Evolutionary conservation across 53 echinoderm and acorn worm species (phyloP), one percentile per base, ranked within the genome.

Genomic region (Temnopleurus reevesii): DNA sequence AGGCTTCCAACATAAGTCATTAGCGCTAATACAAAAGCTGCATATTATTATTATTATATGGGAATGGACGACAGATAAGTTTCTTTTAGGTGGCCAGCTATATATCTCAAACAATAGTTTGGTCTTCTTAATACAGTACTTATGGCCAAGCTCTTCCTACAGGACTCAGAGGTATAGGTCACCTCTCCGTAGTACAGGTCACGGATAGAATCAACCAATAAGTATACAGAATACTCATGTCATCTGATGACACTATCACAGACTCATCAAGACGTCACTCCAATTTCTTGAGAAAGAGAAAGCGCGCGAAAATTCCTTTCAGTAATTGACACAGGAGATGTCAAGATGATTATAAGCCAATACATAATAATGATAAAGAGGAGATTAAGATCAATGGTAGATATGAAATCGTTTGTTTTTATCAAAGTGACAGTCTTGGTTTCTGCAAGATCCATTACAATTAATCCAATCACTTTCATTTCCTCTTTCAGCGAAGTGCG

Each of bases 401-500:
- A 83, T 85, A 59, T 60, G 24, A 45, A 61, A 85, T 85, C 25
- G 49, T 58, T 60, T 59, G 60, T 85, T 85, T 60, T 85, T 38
- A 85, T 85, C 44, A 13, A 85, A 85, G 59, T 85, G 85, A 85
- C 85, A 60, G 85, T 44, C 3, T 15, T 36, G 1, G n/a, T 12
- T 85, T 18, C 85, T 60, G 85, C 7, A 26, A 18, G 24, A 59
- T 1, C 85, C 34, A 85, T 85, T 85, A 60, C 21, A 53, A 59
- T 85, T 85, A 85, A 85, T 45, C 21, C 30, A 49, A 85, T 85
- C 59, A 85, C 46, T 13, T 45, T 25, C 85, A 85, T 60, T 85
- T 85, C 61, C 85, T 85, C 85, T 85, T 60, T 85, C 59, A 38
- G 9, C 60, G 28, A 23, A 44, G 31, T 12, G 5, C 28, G 15